Conservation (phyloP, 2,888 invertebrate species). For the Isoperla grammatica region DNA sequence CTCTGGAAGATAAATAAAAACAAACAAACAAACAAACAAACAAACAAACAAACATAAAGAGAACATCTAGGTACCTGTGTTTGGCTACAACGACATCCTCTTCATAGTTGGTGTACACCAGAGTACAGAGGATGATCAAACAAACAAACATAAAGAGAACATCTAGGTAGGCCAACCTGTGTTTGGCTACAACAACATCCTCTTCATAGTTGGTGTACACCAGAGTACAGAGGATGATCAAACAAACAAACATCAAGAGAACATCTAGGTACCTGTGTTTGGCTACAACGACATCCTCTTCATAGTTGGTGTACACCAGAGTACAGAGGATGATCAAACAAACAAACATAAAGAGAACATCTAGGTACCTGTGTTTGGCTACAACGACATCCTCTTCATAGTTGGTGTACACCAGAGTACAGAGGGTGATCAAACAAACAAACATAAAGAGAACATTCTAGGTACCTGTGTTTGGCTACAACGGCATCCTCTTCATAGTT, state of each 20-base stretch:
- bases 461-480: constrained; percentile 51
- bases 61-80: no score
- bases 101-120: constrained; percentile 55
- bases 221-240: constrained; percentile 52
- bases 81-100: constrained; percentile 50
- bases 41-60: no score
- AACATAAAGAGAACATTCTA: no score
- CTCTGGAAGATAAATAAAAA: no score
- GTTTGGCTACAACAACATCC: constrained; percentile 49
- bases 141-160: no score
- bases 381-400: constrained; percentile 49
- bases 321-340: constrained; percentile 52
- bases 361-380: constrained; percentile 53
- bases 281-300: constrained; percentile 50
- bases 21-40: no score
- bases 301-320: constrained; percentile 54
- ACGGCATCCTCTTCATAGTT: constrained; percentile 50
- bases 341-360: no score
- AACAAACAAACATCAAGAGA: no score
- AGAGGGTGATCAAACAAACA: no score
- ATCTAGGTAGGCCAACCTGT: no score
- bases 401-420: constrained; percentile 55
- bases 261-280: no score
- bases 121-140: constrained; percentile 51
- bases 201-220: constrained; percentile 55